Conservation (phyloP, 2,113 vertebrate species). For the Actinemys pallida region DNA sequence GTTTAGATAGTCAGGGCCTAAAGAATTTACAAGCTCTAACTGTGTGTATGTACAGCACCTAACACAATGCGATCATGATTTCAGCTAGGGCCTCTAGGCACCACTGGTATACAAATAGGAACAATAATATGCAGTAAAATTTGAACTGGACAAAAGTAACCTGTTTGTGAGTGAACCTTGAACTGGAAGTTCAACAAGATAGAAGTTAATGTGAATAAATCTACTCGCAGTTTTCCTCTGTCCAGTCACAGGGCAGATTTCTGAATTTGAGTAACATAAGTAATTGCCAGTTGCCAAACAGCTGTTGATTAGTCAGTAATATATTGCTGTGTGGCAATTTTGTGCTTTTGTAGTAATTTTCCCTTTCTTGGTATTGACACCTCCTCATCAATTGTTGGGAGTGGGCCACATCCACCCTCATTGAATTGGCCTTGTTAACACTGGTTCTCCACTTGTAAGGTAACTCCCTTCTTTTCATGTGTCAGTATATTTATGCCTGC, state of each 20-base stretch:
- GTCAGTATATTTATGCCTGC: too few relatives aligned
- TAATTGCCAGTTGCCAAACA: neutral
- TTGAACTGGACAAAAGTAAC: neutral
- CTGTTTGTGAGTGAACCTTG: neutral
- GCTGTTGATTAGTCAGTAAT: neutral
- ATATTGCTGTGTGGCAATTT: neutral
- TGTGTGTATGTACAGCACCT: neutral
- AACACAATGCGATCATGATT: accelerated
- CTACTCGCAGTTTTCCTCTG: neutral
- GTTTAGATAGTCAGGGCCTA: neutral
- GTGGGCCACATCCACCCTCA: too few relatives aligned
- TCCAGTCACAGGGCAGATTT: neutral
- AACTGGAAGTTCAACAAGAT: neutral
- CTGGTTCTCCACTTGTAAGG: too few relatives aligned
- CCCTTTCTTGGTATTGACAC: too few relatives aligned
- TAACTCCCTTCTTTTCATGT: too few relatives aligned
- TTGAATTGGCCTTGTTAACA: too few relatives aligned
- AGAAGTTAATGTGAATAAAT: neutral
- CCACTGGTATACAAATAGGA: neutral
- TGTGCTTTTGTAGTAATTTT: too few relatives aligned
- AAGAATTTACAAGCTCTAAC: neutral
- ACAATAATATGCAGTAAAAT: neutral
- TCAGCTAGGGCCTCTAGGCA: neutral
- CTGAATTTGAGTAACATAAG: neutral
- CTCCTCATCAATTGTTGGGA: too few relatives aligned